Conservation (phyloP, 2,113 vertebrate species). For the Callipepla squamata region DNA sequence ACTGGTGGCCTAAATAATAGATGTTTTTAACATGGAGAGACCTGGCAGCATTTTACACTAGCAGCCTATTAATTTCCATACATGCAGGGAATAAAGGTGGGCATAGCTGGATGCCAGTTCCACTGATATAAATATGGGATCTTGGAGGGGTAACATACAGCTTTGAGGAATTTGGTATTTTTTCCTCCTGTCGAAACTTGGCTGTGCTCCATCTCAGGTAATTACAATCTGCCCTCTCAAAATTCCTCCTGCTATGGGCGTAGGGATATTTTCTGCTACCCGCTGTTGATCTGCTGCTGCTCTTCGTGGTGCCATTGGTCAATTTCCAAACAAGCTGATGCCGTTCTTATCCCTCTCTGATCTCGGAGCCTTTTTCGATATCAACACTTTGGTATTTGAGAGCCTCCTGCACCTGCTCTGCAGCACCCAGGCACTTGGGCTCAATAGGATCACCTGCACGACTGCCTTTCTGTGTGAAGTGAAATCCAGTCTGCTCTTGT, state of each 20-base stretch:
- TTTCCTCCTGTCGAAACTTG: not conserved
- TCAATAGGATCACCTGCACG: not conserved
- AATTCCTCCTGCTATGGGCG: not conserved
- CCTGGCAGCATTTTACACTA: not conserved
- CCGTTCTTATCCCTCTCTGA: accelerated
- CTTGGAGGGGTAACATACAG: accelerated
- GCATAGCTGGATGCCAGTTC: not conserved
- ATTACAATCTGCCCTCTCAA: not conserved
- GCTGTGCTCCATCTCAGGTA: not conserved
- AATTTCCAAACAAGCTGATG: accelerated
- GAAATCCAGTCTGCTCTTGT: not conserved
- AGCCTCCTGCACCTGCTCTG: not conserved
- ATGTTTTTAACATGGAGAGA: not conserved
- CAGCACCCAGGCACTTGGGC: accelerated
- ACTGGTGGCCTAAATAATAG: not conserved
- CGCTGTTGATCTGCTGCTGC: not conserved
- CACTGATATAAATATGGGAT: accelerated
- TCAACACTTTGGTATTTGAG: not conserved
- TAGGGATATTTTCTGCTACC: not conserved
- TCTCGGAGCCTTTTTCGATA: not conserved
- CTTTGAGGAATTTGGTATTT: not conserved
- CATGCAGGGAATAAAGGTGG: not conserved
- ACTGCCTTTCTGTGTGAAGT: not conserved
- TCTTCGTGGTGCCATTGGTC: accelerated
- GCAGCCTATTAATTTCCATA: not conserved